Percentiles rank a stretch among this genome's conserved stretches.
Evolutionary conservation across 2,113 vertebrate species (phyloP).

Genomic region (Upupa epops): DNA sequence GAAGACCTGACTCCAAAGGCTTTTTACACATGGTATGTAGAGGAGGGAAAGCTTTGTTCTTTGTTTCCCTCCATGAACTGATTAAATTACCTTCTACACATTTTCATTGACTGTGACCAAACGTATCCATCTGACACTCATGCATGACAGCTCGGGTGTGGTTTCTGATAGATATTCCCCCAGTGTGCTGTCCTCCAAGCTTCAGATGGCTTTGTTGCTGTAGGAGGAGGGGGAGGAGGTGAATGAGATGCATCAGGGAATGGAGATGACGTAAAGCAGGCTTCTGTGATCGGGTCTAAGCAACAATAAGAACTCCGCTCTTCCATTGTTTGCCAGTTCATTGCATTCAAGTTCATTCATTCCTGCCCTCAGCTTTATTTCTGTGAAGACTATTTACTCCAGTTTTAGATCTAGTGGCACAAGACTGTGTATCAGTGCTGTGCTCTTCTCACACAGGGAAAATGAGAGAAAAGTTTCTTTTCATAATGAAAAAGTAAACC

Average conservation of each 20-base stretch:
- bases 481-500: neutral
- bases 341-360: conserved; percentile 9
- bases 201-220: neutral
- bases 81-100: neutral
- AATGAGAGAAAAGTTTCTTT: neutral
- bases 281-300: neutral
- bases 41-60: neutral
- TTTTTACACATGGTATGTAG: neutral
- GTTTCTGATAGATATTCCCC: neutral
- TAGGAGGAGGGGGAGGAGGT: neutral
- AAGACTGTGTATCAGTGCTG: neutral
- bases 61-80: neutral
- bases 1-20: neutral
- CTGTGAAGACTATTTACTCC: neutral
- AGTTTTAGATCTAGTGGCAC: neutral
- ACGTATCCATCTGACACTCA: neutral
- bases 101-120: conserved; percentile 4
- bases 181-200: fast-evolving
- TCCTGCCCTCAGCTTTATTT: conserved; percentile 9
- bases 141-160: neutral
- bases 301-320: neutral
- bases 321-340: neutral
- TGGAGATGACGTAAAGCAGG: neutral
- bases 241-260: neutral
- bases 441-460: neutral